Base-by-base conservation (phyloP, 1,140 invertebrate species). In the Notospermus geniculatus region DNA sequence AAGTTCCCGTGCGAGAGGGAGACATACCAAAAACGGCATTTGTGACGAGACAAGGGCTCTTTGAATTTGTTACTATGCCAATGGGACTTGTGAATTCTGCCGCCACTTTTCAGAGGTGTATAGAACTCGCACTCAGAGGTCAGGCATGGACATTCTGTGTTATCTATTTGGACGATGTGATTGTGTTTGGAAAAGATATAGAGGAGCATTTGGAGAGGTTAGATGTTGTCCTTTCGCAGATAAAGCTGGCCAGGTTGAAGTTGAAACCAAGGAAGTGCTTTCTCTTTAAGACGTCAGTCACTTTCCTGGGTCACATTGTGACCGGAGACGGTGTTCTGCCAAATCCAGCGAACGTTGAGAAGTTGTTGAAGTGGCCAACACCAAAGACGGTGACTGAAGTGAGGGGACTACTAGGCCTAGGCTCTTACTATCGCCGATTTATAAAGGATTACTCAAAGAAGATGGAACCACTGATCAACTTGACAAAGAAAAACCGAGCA, bases 361-460 rank as follows among this genome's bases (percentile, higher is more conserved):
- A 75, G 5, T 74, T 84, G 5, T 15, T 71, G n/a, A 64, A 81
- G 5, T 76, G 75, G 59, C 73, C 75, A 1, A 56, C 27, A 19
- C 82, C 82, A 22, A 69, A 41, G 15, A 74, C 67, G 30, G n/a
- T 69, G 76, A 63, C 27, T 70, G 81, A 62, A 25, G 84, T 19
- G 66, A 64, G 62, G 57, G 64, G 43, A 72, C 81, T 74, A 56
- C 80, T 52, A 80, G 81, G 7, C 60, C 80, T 57, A 61, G 72
- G 23, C 70, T 71, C 19, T 0, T 85, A 80, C 69, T 84, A 83
- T 59, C 11, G 62, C 25, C 58, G 77, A n/a, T 85, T 84, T 62
- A 63, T 71, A 32, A 32, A 52, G 36, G 53, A 65, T 23, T 70
- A 55, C 63, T 36, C 69, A 15, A 45, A 57, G 36, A 67, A 63